Base-by-base conservation (phyloP, 2,888 invertebrate species). In the Drosophila mayaguana region DNA sequence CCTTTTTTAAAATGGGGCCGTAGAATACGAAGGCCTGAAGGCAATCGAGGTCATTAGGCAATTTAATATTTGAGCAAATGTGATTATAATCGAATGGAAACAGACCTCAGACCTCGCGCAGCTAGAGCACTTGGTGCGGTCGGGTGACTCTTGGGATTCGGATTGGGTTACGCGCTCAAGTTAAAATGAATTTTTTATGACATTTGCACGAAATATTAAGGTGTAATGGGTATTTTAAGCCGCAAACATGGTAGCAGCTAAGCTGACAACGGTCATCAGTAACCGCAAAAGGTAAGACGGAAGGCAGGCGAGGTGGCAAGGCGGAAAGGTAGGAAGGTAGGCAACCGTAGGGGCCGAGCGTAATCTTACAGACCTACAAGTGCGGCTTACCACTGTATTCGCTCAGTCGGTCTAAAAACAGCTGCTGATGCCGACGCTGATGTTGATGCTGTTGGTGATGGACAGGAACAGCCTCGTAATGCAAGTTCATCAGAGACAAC, bases 51-150 rank as follows among this genome's bases (percentile, higher is more conserved):
- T 88, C 86, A 86, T 89, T 86, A 86, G 74, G 86, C 86, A 86
- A 89, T 88, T 89, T 88, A 82, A 86, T 88, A 88, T 86, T 88
- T 88, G 72, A 89, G 72, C 75, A 88, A 85, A 85, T 80, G 77
- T 76, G 83, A 88, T 88, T 80, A 84, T 84, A 88, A 89, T 85
- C 86, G 82, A 86, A 74, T 66, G 56, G 75, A 81, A 76, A 70
- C 81, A 40, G 32, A 32, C 3, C 9, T 32, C 32, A 32, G 32
- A 32, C 32, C 32, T 32, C 54, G 40, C 34, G 2, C 8, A 11
- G 20, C n/a, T 16, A 62, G 62, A 45, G 34, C 62, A 43, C 16
- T 43, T 16, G 43, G 32, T 20, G 56, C 22, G 80, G 76, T 66
- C 50, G 51, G 18, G 14, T 36, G 12, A 34, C 43, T 40, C 38